Percentiles rank a stretch among this genome's conserved stretches.
Conservation (phyloP, 2,113 vertebrate genomes). For the Oreotrochilus melanogaster region DNA sequence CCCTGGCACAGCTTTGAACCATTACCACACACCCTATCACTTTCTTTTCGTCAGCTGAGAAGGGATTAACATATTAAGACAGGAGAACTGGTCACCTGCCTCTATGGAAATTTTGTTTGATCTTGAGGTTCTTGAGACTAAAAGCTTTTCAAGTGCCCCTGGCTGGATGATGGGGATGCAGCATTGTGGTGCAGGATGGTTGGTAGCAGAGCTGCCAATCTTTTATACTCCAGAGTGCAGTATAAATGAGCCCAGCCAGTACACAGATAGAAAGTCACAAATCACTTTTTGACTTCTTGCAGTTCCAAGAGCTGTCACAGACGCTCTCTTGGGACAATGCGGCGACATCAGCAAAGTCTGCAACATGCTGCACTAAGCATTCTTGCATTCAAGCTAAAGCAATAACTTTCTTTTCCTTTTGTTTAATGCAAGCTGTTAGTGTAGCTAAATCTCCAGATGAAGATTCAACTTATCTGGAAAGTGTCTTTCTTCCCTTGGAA, state of each 20-base stretch:
- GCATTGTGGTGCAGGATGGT: not conserved
- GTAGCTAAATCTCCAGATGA: not conserved
- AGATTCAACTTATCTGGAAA: not conserved
- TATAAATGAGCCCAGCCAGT: not conserved
- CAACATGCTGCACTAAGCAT: not conserved
- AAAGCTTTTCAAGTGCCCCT: not conserved
- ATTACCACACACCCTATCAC: not conserved
- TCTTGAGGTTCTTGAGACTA: not conserved
- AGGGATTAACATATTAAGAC: rapidly evolving
- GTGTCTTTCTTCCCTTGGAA: not conserved
- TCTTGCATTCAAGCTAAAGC: not conserved
- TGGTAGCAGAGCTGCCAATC: not conserved
- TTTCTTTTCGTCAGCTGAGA: not conserved
- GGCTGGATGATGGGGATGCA: not conserved
- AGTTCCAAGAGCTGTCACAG: not conserved
- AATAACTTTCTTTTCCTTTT: not conserved
- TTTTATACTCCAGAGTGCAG: not conserved
- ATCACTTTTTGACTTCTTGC: not conserved
- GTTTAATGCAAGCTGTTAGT: not conserved
- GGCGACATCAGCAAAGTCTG: not conserved
- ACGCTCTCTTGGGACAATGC: not conserved
- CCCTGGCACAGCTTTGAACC: no score
- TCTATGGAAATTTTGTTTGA: not conserved
- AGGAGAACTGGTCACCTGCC: not conserved
- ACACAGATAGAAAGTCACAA: not conserved